Evolutionary conservation across 2,797 vertebrate species (phyloP), one percentile per base, ranked within the genome.

Genomic region (Chromobotia macracanthus): DNA sequence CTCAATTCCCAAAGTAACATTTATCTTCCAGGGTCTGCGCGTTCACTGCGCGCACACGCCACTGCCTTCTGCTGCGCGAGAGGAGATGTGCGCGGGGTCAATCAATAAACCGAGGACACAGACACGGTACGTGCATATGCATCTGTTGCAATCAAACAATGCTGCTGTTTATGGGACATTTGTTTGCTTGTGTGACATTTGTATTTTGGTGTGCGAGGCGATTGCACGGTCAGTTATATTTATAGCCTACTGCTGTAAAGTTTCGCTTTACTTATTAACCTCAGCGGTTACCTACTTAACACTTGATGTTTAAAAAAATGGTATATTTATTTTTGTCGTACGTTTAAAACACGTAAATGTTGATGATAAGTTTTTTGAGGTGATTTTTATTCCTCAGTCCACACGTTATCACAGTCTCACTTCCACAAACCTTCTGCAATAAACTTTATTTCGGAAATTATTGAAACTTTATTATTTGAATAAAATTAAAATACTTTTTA

Each of bases 1-100:
- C 88, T 89, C 90, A 92, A 93, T 94, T 94, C 93, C 92, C 94
- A 92, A 92, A 93, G 94, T 92, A 94, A 94, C 92, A 94, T 96
- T 94, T 93, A 91, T 95, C 92, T 94, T 94, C 90, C 90, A 69
- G 83, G 89, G 92, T 92, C 89, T 91, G 90, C 87, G 77, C 77
- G 67, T 72, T 72, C 68, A 25, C 31, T 31, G 77, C 21, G 91
- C 92, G 93, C 91, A 91, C 91, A 93, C 91, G 69, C 88, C 77
- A 75, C 87, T 85, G 91, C 92, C 92, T 86, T 91, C 90, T 86
- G 72, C 80, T 90, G 86, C 83, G 80, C 89, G 86, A 38, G 89
- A 88, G 88, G 89, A 90, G 88, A 90, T 89, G 91, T 91, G 86
- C 87, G 87, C 94, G 92, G 92, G 92, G 94, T 92, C 93, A 96